Conservation (phyloP, 2,888 invertebrate species). For the Schizotus pectinicornis region DNA sequence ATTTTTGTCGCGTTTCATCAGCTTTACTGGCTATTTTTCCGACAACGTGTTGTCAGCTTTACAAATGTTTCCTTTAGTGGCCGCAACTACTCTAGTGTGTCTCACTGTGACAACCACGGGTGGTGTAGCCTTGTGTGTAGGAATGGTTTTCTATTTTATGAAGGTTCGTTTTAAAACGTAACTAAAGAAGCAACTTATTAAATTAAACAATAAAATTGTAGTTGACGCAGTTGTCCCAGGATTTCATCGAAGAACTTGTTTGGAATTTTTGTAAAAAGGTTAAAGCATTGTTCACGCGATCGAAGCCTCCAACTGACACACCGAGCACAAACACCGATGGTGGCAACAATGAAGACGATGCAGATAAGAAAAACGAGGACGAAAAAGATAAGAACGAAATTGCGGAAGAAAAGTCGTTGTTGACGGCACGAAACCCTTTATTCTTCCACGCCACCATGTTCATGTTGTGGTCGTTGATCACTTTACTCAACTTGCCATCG, state of each 20-base stretch:
- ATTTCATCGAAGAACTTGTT: constrained; percentile 67
- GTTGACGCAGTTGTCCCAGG: constrained; percentile 78
- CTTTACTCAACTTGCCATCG: constrained; percentile 74
- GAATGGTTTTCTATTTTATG: constrained; percentile 71
- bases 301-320: neutral
- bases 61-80: constrained; percentile 72
- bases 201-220: constrained; percentile 46
- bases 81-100: constrained; percentile 68
- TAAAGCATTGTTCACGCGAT: constrained; percentile 39
- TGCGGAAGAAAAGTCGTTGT: neutral
- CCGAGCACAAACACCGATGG: neutral
- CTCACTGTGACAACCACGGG: constrained; percentile 75
- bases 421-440: constrained; percentile 51
- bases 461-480: constrained; percentile 69
- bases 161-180: constrained; percentile 60
- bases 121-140: constrained; percentile 71
- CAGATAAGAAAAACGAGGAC: constrained; percentile 26
- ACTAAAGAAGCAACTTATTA: constrained; percentile 22
- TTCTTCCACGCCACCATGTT: constrained; percentile 79
- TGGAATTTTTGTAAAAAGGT: constrained; percentile 50
- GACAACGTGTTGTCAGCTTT: constrained; percentile 71
- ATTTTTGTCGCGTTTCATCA: constrained; percentile 60
- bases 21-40: constrained; percentile 61
- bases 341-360: constrained; percentile 13
- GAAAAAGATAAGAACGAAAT: constrained; percentile 22